A percentile compares a stretch with the other conserved stretches of the same genome.
Conservation (phyloP, 2,113 vertebrate species). For the Cheirogaleus medius region DNA sequence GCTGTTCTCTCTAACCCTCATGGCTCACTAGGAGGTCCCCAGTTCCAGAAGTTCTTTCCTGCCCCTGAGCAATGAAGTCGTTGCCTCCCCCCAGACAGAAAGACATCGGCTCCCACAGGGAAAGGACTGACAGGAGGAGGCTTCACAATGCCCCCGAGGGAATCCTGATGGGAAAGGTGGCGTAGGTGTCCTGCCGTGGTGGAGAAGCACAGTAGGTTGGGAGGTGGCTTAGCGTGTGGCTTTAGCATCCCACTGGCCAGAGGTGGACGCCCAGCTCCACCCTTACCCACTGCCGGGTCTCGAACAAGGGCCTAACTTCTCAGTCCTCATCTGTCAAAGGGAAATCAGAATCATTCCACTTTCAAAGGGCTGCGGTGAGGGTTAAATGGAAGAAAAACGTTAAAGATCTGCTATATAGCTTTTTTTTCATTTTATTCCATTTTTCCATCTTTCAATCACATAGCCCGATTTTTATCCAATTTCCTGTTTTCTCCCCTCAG, state of each 20-base stretch:
- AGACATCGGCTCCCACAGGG: background rate
- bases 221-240: fast-evolving
- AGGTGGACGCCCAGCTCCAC: background rate
- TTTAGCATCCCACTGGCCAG: background rate
- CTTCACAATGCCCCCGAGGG: background rate
- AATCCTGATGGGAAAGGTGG: background rate
- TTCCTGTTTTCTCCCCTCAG: background rate
- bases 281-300: background rate
- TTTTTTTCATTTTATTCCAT: background rate
- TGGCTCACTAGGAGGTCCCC: background rate
- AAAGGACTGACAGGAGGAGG: background rate
- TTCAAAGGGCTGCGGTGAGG: background rate
- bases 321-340: background rate
- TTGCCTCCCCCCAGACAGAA: background rate
- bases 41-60: background rate
- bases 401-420: background rate
- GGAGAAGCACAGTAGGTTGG: background rate
- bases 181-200: too few relatives aligned
- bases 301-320: background rate
- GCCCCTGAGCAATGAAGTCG: background rate
- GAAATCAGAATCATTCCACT: background rate
- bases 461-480: background rate
- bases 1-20: background rate
- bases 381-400: background rate
- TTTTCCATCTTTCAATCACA: background rate